Conservation (phyloP, 2,797 vertebrate genomes). For the Acanthopagrus latus region DNA sequence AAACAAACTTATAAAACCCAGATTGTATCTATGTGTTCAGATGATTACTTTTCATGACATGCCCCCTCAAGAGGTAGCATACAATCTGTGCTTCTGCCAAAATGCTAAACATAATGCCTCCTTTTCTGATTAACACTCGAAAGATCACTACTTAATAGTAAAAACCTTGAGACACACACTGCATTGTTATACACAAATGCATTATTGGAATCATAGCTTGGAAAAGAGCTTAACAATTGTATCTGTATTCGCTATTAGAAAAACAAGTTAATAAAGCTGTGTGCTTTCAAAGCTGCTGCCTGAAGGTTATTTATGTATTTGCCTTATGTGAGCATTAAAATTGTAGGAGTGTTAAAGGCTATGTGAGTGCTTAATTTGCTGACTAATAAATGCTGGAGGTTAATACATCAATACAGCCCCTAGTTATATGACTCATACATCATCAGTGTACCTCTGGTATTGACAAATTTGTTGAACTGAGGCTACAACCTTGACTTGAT, state of each 20-base stretch:
- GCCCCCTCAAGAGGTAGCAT: constrained; percentile 51
- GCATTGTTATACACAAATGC: constrained; percentile 21
- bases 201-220: neutral
- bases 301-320: constrained; percentile 26
- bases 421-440: constrained; percentile 61
- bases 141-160: constrained; percentile 54
- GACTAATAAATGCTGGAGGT: constrained; percentile 43
- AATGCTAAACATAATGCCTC: constrained; percentile 60
- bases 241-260: constrained; percentile 3
- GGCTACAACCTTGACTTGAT: constrained; percentile 59
- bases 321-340: constrained; percentile 1
- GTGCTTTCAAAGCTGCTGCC: constrained; percentile 3
- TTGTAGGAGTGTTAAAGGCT: constrained; percentile 18
- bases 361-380: constrained; percentile 32
- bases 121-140: constrained; percentile 57
- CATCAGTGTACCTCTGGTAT: constrained; percentile 45
- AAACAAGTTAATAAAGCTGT: neutral
- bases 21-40: constrained; percentile 61
- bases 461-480: constrained; percentile 39
- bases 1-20: constrained; percentile 52
- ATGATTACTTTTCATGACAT: constrained; percentile 71
- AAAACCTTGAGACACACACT: constrained; percentile 11
- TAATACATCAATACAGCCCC: constrained; percentile 45
- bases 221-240: neutral
- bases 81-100: constrained; percentile 58